Percentiles rank a stretch among this genome's conserved stretches.
phyloP scores from a whole-genome alignment of 2,113 vertebrate species.

The Chrysochloris asiatica region DNA sequence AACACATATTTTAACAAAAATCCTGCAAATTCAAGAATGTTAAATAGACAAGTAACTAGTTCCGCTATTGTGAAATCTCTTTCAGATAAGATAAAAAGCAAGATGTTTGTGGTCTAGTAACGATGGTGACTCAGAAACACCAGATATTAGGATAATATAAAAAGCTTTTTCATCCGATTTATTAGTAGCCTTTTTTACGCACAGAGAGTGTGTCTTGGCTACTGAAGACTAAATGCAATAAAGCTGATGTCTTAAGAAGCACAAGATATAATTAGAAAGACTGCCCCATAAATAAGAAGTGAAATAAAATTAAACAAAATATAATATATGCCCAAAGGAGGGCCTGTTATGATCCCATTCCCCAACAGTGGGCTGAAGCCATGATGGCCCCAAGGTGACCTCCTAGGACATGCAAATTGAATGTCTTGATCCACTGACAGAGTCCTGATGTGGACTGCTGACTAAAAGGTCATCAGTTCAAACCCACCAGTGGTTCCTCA shows the following conservation, averaged over 20 bases:
- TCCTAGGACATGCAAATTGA: background rate
- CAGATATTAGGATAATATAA: background rate
- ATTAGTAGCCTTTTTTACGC: background rate
- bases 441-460: too few relatives aligned
- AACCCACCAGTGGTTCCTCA: too few relatives aligned
- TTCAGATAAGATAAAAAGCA: background rate
- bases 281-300: background rate
- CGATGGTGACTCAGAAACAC: background rate
- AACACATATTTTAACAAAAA: constrained; percentile 25
- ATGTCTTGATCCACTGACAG: too few relatives aligned
- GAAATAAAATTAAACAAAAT: background rate
- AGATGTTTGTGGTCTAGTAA: background rate
- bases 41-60: constrained; percentile 13
- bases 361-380: background rate
- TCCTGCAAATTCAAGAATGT: constrained; percentile 39
- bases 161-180: background rate
- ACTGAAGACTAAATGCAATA: background rate
- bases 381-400: background rate
- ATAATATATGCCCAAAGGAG: background rate
- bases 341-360: background rate
- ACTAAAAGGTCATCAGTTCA: too few relatives aligned
- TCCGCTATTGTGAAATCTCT: background rate
- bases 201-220: background rate
- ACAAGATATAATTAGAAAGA: background rate
- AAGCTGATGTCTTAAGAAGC: background rate